Conservation (phyloP, 2,113 vertebrate genomes). For the Lepidothrix coronata region DNA sequence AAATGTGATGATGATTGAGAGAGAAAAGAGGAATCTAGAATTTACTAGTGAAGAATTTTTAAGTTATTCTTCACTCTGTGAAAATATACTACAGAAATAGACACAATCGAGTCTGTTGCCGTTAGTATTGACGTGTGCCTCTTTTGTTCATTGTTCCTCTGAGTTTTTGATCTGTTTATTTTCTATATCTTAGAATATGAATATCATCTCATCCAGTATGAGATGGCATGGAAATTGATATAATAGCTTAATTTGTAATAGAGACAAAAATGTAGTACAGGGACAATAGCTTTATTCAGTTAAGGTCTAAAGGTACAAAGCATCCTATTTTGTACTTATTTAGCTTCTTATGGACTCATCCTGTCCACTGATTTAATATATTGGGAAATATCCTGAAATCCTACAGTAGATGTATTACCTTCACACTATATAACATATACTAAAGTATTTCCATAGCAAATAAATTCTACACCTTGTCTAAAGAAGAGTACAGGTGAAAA, state of each 20-base stretch:
- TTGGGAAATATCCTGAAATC: not conserved
- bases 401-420: not conserved
- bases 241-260: not conserved
- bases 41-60: not conserved
- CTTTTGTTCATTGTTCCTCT: not conserved
- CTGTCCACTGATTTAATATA: not conserved
- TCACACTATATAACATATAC: too few species aligned
- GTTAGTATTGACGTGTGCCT: accelerated
- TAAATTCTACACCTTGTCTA: not conserved
- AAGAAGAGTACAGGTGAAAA: not conserved
- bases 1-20: not conserved
- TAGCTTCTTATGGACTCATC: not conserved
- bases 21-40: not conserved
- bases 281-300: not conserved
- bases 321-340: not conserved
- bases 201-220: not conserved
- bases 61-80: not conserved
- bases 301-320: not conserved
- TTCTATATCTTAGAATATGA: not conserved
- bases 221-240: not conserved
- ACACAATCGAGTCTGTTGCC: not conserved
- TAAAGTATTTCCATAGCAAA: not conserved
- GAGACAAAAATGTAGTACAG: not conserved
- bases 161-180: not conserved
- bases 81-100: not conserved